These are phyloP conservation scores for Hetaerina titia DNA, from an alignment of 2,888 invertebrate species.

Conservation along the genomic window DNA sequence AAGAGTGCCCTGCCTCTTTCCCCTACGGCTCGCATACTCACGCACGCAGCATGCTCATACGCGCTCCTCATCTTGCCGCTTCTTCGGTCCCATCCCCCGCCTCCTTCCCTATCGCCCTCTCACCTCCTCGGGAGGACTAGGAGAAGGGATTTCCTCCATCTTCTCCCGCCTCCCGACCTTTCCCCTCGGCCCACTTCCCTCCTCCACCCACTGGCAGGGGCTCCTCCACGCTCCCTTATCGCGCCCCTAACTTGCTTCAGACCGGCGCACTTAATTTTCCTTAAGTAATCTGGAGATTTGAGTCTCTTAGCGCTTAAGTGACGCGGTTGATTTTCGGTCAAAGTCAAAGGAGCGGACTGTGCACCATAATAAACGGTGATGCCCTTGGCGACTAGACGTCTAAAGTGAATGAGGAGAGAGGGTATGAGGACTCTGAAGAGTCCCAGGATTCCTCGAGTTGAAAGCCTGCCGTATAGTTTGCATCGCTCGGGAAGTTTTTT, in stretches of 20 bases:
- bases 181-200: neutral
- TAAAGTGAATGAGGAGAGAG: neutral
- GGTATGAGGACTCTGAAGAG: neutral
- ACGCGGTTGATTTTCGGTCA: conserved; percentile 13
- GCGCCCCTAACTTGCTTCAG: conserved; percentile 19
- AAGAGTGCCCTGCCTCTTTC: too few relatives aligned
- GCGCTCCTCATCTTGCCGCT: too few relatives aligned
- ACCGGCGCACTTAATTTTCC: conserved; percentile 43
- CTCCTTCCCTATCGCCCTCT: too few relatives aligned
- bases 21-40: too few relatives aligned
- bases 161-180: neutral
- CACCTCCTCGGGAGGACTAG: too few relatives aligned
- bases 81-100: too few relatives aligned
- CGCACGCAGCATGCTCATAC: too few relatives aligned
- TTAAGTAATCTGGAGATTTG: conserved; percentile 22
- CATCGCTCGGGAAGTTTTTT: neutral
- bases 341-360: neutral
- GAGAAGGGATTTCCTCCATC: neutral
- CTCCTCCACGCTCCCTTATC: neutral
- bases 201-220: neutral
- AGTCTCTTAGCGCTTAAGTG: conserved; percentile 41
- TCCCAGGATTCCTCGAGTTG: neutral
- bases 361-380: neutral
- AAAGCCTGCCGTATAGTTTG: neutral
- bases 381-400: neutral